Evolutionary conservation across 2,797 vertebrate genomes (phyloP).

Genomic region (Adelosebastes latens): DNA sequence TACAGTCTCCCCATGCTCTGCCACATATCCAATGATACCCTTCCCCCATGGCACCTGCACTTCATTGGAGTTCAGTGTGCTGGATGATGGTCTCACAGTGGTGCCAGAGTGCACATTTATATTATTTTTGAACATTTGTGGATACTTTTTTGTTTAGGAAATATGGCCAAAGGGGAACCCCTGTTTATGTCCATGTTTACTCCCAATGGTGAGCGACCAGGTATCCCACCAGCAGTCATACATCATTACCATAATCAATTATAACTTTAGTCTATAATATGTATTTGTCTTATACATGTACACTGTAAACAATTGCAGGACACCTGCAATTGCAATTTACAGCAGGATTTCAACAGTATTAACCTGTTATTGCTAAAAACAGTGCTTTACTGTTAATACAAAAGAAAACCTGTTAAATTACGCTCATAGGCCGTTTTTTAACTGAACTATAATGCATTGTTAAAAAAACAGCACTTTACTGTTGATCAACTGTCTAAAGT

Average conservation of each 20-base stretch:
- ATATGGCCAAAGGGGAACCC: background rate
- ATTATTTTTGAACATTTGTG: background rate
- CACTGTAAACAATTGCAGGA: no score
- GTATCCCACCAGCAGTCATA: background rate
- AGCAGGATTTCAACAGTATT: no score
- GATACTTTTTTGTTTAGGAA: background rate
- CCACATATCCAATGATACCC: constrained; percentile 87
- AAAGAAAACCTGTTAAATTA: no score
- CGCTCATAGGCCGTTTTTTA: no score
- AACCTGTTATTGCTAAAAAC: no score
- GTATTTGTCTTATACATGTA: no score
- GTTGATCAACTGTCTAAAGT: no score
- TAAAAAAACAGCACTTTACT: no score
- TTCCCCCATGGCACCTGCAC: constrained; percentile 88
- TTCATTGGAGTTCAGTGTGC: constrained; percentile 79
- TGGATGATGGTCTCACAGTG: constrained; percentile 81
- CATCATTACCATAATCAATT: background rate
- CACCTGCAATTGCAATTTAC: no score
- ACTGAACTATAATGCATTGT: no score
- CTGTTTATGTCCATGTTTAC: background rate
- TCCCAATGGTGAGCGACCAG: background rate
- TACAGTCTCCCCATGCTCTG: constrained; percentile 87
- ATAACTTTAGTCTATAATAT: no score
- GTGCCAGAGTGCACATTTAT: constrained; percentile 82
- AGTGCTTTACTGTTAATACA: no score